A percentile compares a stretch with the other conserved stretches of the same genome.
Conservation (phyloP, 2,113 vertebrate species). For the Nipponia nippon region DNA sequence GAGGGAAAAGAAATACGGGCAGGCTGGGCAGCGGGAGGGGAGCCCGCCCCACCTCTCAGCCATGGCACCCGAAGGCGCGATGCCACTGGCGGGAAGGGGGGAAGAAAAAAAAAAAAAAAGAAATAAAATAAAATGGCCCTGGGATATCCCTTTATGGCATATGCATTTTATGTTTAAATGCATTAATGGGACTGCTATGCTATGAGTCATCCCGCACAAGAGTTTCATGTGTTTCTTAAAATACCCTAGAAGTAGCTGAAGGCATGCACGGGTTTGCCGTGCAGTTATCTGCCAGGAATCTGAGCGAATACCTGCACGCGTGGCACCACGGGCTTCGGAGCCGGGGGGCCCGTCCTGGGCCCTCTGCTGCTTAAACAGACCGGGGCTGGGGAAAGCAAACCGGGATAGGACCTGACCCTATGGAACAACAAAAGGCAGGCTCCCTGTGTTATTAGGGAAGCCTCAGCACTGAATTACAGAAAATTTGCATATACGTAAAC, state of each 20-base stretch:
- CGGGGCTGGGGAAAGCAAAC: neutral
- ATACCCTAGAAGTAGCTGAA: constrained; percentile 54
- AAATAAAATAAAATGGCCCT: neutral
- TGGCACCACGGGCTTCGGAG: neutral
- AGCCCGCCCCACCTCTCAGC: constrained; percentile 21
- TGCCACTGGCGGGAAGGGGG: neutral
- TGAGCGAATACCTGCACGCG: neutral
- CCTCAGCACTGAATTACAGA: neutral
- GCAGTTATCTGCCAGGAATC: constrained; percentile 21
- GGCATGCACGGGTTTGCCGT: constrained; percentile 9
- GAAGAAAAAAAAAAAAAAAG: rapidly evolving
- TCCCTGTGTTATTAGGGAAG: neutral
- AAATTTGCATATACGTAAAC: neutral
- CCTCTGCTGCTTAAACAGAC: neutral
- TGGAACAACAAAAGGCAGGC: rapidly evolving
- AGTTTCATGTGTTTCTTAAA: constrained; percentile 66
- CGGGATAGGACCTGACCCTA: neutral
- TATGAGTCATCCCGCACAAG: constrained; percentile 17
- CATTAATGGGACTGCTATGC: constrained; percentile 55
- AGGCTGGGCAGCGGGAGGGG: constrained; percentile 1
- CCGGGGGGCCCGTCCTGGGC: rapidly evolving
- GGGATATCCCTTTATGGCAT: constrained; percentile 65
- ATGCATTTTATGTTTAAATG: constrained; percentile 28
- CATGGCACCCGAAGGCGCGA: neutral
- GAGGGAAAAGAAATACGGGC: neutral